Conservation (phyloP, 1,140 invertebrate genomes). For the Argopecten irradians region DNA sequence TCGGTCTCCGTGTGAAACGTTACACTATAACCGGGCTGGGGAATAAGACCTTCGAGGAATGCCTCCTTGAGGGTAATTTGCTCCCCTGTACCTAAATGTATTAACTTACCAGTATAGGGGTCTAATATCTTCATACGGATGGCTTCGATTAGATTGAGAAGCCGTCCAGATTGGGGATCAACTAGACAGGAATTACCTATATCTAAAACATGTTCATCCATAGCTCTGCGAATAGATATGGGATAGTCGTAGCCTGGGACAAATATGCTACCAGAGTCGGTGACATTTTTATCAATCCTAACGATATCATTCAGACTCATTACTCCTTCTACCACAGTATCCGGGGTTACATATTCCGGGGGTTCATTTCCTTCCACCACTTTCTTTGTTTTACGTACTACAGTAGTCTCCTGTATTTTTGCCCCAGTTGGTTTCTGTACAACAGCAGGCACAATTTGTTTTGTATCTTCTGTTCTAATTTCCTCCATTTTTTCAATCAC, state of each 20-base stretch:
- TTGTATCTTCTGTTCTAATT: slow-evolving; percentile 28
- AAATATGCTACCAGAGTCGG: slow-evolving; percentile 79
- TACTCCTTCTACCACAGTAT: neutral
- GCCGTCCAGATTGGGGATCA: slow-evolving; percentile 76
- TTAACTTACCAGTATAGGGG: slow-evolving; percentile 85
- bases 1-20: slow-evolving; percentile 44
- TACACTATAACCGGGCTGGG: slow-evolving; percentile 53
- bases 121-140: slow-evolving; percentile 91
- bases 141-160: slow-evolving; percentile 88
- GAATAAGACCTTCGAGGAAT: slow-evolving; percentile 67
- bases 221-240: slow-evolving; percentile 67
- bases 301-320: slow-evolving; percentile 59
- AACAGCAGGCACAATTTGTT: neutral
- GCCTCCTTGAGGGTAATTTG: slow-evolving; percentile 70
- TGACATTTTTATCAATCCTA: slow-evolving; percentile 51
- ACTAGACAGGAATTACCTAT: slow-evolving; percentile 63
- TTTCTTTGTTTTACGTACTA: neutral
- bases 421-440: neutral
- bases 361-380: neutral
- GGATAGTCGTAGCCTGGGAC: slow-evolving; percentile 81
- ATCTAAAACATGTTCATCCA: slow-evolving; percentile 67
- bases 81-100: slow-evolving; percentile 63
- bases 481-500: slow-evolving; percentile 61
- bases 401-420: neutral
- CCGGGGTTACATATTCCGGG: neutral